Conservation (phyloP, 2,113 vertebrate genomes). For the Microtus richardsoni region DNA sequence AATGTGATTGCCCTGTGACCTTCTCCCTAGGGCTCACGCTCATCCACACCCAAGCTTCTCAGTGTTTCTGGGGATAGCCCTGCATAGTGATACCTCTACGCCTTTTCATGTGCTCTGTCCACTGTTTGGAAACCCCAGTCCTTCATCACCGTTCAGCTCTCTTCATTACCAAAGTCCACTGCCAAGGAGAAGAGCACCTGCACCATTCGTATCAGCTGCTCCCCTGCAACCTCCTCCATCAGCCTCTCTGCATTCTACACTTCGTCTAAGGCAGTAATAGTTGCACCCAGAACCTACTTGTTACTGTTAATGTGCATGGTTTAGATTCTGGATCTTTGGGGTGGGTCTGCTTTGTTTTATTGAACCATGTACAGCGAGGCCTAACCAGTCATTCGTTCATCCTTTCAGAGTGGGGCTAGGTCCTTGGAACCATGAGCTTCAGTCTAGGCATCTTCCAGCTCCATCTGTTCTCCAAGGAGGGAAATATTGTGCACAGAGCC, state of each 20-base stretch:
- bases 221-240: accelerated
- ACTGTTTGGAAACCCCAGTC: not conserved
- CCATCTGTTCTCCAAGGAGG: not conserved
- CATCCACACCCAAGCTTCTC: no score
- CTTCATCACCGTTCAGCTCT: not conserved
- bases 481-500: no score
- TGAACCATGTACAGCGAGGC: not conserved
- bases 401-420: no score
- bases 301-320: accelerated
- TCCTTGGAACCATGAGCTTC: not conserved
- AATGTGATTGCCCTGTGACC: not conserved
- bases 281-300: no score
- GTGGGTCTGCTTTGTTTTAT: not conserved
- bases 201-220: not conserved
- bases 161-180: not conserved
- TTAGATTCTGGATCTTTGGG: not conserved
- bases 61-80: not conserved
- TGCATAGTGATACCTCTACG: not conserved
- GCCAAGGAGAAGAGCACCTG: not conserved
- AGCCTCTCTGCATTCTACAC: not conserved
- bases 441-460: not conserved
- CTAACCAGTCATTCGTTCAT: not conserved
- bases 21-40: not conserved
- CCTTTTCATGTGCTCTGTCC: accelerated
- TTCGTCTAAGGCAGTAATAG: not conserved